A percentile compares a stretch with the other conserved stretches of the same genome.
Conservation (phyloP, 1,140 invertebrate genomes). For the Odontomachus brunneus region DNA sequence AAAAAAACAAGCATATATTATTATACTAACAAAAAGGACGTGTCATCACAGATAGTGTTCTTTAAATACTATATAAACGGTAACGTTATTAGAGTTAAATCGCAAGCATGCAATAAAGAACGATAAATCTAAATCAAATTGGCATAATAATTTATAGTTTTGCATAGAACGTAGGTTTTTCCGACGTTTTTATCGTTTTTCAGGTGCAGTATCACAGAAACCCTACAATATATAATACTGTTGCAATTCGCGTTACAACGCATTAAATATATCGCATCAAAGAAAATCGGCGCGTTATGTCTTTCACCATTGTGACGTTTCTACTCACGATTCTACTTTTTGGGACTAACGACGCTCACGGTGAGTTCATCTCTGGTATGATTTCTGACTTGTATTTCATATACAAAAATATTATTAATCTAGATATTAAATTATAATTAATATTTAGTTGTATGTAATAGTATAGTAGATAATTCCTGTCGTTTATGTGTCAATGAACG, state of each 20-base stretch:
- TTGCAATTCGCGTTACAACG: background rate
- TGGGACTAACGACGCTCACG: background rate
- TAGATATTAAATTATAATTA: constrained; percentile 9
- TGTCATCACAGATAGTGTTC: too few relatives aligned
- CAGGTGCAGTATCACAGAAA: constrained; percentile 11
- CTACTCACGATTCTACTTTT: constrained; percentile 53
- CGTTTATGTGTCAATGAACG: constrained; percentile 21
- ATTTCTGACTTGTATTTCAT: too few relatives aligned
- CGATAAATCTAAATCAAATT: too few relatives aligned
- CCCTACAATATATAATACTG: background rate
- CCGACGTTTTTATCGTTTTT: too few relatives aligned
- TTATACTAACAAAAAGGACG: too few relatives aligned
- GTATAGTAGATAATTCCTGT: background rate
- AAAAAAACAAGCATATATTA: too few relatives aligned
- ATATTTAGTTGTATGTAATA: background rate
- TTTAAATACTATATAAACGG: too few relatives aligned
- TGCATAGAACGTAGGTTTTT: too few relatives aligned
- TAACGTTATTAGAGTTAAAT: too few relatives aligned
- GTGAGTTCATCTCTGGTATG: constrained; percentile 40
- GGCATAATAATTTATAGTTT: too few relatives aligned
- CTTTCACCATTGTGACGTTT: constrained; percentile 17
- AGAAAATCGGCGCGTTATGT: constrained; percentile 48
- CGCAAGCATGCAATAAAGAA: too few relatives aligned
- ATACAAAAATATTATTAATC: background rate
- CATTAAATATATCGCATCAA: constrained; percentile 30